These are phyloP conservation scores for Parnassius apollo DNA, from an alignment of 2,888 invertebrate species.

Conservation along the genomic window DNA sequence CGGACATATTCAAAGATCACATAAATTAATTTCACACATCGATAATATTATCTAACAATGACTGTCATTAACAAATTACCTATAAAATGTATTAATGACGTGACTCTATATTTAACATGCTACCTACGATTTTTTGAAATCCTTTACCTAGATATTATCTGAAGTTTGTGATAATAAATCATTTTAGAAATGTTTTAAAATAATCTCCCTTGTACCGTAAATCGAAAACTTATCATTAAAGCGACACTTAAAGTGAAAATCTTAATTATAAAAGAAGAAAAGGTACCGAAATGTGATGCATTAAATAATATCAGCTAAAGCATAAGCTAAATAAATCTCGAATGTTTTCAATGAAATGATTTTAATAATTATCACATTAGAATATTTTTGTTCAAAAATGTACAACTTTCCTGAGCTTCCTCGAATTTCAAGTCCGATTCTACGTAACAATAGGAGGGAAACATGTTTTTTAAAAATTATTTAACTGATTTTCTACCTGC, in stretches of 20 bases:
- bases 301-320: constrained; percentile 29
- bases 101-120: constrained; percentile 60
- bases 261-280: constrained; percentile 37
- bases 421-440: constrained; percentile 9
- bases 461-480: too few relatives aligned
- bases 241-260: constrained; percentile 63
- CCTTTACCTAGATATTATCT: constrained; percentile 55
- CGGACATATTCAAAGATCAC: constrained; percentile 64
- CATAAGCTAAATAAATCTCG: constrained; percentile 37
- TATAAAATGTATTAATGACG: constrained; percentile 59
- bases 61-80: constrained; percentile 69
- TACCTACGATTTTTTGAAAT: constrained; percentile 62
- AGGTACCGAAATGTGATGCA: constrained; percentile 37
- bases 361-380: constrained; percentile 35
- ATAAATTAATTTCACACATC: constrained; percentile 65
- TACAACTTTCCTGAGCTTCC: constrained; percentile 32
- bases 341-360: constrained; percentile 37
- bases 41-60: constrained; percentile 69
- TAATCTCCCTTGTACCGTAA: constrained; percentile 72
- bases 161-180: constrained; percentile 67
- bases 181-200: constrained; percentile 68
- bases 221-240: constrained; percentile 56
- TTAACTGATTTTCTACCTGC: too few relatives aligned
- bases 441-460: too few relatives aligned
- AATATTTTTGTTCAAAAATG: constrained; percentile 35